These are phyloP conservation scores for Drosophila nikananu DNA, from an alignment of 1,140 invertebrate species.

Conservation along the genomic window DNA sequence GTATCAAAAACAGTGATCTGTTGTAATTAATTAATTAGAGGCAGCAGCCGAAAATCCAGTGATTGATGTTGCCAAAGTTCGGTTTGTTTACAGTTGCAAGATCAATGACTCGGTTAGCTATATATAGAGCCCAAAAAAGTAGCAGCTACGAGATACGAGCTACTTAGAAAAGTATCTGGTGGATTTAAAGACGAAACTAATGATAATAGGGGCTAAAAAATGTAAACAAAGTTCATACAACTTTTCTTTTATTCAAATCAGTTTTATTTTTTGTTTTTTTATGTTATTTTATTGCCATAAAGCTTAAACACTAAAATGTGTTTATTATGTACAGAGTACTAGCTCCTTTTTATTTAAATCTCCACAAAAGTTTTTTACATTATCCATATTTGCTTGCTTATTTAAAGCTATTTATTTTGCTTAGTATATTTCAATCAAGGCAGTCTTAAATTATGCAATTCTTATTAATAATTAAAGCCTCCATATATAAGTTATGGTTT, in stretches of 20 bases:
- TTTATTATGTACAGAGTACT: too few relatives aligned
- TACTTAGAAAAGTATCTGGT: constrained; percentile 16
- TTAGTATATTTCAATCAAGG: too few relatives aligned
- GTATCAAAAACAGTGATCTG: constrained; percentile 10
- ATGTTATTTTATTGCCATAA: too few relatives aligned
- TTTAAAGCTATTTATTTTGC: too few relatives aligned
- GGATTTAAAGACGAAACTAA: not conserved
- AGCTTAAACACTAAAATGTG: not conserved
- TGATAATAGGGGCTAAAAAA: not conserved
- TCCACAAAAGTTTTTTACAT: not conserved
- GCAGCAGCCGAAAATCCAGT: constrained; percentile 21
- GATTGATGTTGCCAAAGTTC: constrained; percentile 50
- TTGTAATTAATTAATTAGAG: constrained; percentile 72
- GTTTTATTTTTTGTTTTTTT: not conserved
- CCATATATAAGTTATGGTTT: too few relatives aligned
- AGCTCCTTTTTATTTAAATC: too few relatives aligned
- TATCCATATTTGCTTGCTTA: too few relatives aligned
- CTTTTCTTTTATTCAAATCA: not conserved
- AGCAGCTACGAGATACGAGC: not conserved
- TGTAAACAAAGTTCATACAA: rapidly evolving
- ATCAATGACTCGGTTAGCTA: constrained; percentile 45
- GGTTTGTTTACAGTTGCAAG: constrained; percentile 52
- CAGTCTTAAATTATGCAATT: too few relatives aligned
- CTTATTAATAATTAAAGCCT: too few relatives aligned
- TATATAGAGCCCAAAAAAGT: not conserved